Evolutionary conservation across 2,113 vertebrate species (phyloP).

Genomic region (Chrysemys picta): DNA sequence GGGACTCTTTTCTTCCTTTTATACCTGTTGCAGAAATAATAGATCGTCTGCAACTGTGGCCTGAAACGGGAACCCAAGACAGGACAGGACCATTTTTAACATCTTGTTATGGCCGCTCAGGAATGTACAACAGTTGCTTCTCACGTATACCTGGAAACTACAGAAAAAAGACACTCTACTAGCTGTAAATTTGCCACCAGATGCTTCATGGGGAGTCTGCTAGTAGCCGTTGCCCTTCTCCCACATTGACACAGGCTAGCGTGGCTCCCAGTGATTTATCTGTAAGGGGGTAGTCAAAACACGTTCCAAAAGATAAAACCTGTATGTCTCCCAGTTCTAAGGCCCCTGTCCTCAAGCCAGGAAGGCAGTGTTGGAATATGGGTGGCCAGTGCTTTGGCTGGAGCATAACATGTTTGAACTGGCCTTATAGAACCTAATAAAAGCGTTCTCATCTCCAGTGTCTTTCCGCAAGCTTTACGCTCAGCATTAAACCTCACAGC

Average conservation of each 20-base stretch:
- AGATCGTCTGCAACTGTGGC: not conserved
- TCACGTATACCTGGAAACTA: not conserved
- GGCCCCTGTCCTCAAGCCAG: not conserved
- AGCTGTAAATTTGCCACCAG: not conserved
- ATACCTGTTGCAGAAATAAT: not conserved
- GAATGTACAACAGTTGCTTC: not conserved
- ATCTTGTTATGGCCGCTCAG: not conserved
- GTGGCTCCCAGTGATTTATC: not conserved
- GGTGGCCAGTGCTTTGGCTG: no score
- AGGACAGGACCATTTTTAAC: not conserved
- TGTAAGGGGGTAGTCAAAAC: not conserved
- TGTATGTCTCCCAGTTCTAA: not conserved
- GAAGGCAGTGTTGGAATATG: not conserved
- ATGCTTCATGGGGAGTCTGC: not conserved
- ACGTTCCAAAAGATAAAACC: not conserved
- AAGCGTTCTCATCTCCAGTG: no score
- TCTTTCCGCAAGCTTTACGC: no score
- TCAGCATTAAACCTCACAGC: not conserved
- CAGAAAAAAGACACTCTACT: not conserved
- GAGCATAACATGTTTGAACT: not conserved
- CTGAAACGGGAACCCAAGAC: not conserved
- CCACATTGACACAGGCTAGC: not conserved
- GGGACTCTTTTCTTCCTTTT: not conserved
- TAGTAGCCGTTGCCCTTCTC: not conserved
- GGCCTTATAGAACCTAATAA: no score